Conservation (phyloP, 2,797 vertebrate genomes). For the Paedocypris micromegethes region DNA sequence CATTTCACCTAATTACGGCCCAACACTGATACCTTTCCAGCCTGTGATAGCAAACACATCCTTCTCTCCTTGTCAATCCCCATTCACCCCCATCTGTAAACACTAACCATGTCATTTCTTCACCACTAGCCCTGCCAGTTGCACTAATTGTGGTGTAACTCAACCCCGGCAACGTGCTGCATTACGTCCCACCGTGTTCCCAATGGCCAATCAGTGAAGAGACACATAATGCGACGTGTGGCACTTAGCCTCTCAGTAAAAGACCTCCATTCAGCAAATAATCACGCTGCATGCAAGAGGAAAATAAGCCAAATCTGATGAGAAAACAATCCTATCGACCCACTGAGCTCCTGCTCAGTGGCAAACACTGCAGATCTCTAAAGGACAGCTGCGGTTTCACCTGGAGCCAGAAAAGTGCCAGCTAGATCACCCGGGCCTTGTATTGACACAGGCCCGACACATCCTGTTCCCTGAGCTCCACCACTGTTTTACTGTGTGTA, state of each 20-base stretch:
- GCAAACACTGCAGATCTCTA: conserved; percentile 13
- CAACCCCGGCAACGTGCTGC: conserved; percentile 21
- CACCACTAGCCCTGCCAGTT: conserved; percentile 1
- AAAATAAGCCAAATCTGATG: conserved; percentile 64
- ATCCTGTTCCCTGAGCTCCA: conserved; percentile 54
- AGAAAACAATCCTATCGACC: conserved; percentile 66
- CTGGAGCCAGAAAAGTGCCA: conserved; percentile 49
- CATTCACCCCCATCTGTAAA: conserved; percentile 30
- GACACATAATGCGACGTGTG: conserved; percentile 49
- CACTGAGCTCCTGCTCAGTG: conserved; percentile 61
- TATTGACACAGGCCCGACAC: conserved; percentile 57
- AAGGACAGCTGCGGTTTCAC: conserved; percentile 30
- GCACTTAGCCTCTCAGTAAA: conserved; percentile 56
- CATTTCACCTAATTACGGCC: neutral
- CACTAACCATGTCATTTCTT: conserved; percentile 12
- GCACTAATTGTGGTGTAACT: conserved; percentile 34
- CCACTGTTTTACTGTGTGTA: conserved; percentile 46
- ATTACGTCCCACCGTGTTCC: conserved; percentile 9
- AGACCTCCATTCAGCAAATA: conserved; percentile 66
- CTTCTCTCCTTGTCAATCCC: conserved; percentile 28
- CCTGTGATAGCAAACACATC: conserved; percentile 17
- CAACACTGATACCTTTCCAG: conserved; percentile 4
- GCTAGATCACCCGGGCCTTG: conserved; percentile 51
- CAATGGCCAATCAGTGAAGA: conserved; percentile 45
- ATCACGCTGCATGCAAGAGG: conserved; percentile 49